Conservation (phyloP, 2,113 vertebrate genomes). For the Vombatus ursinus region DNA sequence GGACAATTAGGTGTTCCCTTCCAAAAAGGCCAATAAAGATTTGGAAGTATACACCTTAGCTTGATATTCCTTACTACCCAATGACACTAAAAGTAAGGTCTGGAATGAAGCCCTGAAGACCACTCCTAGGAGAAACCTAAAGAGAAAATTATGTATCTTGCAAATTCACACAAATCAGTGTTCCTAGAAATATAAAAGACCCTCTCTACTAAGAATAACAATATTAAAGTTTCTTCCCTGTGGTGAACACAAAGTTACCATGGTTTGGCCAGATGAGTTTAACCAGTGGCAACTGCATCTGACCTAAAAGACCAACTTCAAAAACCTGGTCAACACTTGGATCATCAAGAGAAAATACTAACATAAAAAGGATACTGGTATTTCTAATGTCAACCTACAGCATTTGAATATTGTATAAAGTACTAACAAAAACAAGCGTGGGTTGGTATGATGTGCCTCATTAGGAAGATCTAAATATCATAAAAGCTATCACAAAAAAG, state of each 20-base stretch:
- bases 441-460: constrained; percentile 23
- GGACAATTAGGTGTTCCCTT: background rate
- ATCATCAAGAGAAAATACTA: background rate
- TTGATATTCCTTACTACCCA: background rate
- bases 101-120: background rate
- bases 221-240: background rate
- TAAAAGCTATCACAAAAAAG: constrained; percentile 20
- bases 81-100: background rate
- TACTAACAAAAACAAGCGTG: background rate
- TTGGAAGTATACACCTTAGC: background rate
- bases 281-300: background rate
- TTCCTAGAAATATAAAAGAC: background rate
- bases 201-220: background rate
- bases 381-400: background rate
- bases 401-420: constrained; percentile 19
- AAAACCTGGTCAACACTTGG: background rate
- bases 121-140: background rate
- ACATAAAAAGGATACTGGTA: background rate
- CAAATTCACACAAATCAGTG: background rate
- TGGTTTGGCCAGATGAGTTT: background rate
- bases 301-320: background rate
- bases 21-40: background rate
- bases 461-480: background rate
- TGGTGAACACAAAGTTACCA: background rate
- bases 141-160: background rate